Evolutionary conservation across 2,113 vertebrate genomes (phyloP).

Genomic region (Hippopotamus amphibius): DNA sequence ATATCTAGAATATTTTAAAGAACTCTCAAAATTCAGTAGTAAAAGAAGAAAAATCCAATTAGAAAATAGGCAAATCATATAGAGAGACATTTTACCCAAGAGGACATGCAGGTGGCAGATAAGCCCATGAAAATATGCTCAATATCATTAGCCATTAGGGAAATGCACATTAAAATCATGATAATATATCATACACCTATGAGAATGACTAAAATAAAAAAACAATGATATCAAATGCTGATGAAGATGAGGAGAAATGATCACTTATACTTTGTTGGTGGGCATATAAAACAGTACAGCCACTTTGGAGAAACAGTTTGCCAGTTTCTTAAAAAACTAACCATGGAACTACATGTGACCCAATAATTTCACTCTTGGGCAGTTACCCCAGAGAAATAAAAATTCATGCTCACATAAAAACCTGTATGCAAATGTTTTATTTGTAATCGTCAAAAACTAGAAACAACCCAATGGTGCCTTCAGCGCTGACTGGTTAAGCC

Average conservation of each 20-base stretch:
- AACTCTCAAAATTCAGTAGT: background rate
- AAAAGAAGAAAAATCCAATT: background rate
- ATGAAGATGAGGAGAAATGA: background rate
- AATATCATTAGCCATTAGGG: background rate
- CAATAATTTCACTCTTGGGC: background rate
- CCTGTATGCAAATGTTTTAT: background rate
- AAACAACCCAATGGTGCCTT: background rate
- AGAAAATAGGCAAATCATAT: background rate
- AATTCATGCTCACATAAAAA: background rate
- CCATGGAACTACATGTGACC: background rate
- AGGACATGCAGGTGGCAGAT: background rate
- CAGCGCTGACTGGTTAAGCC: accelerated
- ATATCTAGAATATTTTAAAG: background rate
- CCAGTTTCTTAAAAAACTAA: background rate
- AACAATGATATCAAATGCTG: no score
- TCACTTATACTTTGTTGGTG: background rate
- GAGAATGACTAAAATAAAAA: background rate
- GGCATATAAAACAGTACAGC: background rate
- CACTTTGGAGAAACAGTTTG: background rate
- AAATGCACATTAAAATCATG: background rate
- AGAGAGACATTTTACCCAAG: background rate
- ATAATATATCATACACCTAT: background rate
- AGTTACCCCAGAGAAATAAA: background rate
- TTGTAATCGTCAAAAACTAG: background rate
- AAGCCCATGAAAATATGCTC: background rate